Percentiles rank a stretch among this genome's conserved stretches.
phyloP scores from a whole-genome alignment of 2,888 invertebrate genomes.

The Microplitis deprimator region DNA sequence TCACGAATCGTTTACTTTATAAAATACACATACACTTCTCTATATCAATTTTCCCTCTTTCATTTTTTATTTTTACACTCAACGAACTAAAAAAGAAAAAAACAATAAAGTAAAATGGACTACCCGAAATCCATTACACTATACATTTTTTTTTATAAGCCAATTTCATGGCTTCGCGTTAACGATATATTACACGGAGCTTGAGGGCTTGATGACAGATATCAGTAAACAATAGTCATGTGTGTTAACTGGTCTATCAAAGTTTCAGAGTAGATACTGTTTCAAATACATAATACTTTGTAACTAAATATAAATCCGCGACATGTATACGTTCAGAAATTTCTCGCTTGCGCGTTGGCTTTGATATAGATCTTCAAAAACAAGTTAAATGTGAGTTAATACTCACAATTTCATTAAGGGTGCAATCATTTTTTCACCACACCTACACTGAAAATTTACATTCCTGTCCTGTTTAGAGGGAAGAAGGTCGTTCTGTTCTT shows the following conservation, averaged over 20 bases:
- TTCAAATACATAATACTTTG: background rate
- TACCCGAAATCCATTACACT: background rate
- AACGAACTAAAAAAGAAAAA: background rate
- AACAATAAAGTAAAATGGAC: background rate
- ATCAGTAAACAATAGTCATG: background rate
- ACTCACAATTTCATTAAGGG: no score
- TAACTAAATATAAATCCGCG: background rate
- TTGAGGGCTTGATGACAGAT: slow-evolving; percentile 9
- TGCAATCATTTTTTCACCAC: no score
- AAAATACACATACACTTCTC: background rate
- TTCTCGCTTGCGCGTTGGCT: background rate
- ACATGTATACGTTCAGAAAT: background rate
- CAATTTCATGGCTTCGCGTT: slow-evolving; percentile 2
- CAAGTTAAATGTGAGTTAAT: background rate
- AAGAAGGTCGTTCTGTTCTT: no score
- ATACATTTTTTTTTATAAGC: slow-evolving; percentile 5
- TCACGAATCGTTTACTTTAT: slow-evolving; percentile 1
- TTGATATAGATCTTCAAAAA: background rate
- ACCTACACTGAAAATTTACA: no score
- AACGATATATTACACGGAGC: background rate
- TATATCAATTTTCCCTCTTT: slow-evolving; percentile 4
- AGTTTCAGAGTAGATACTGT: background rate
- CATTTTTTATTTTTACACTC: slow-evolving; percentile 4
- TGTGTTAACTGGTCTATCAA: background rate
- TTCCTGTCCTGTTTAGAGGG: no score